These are phyloP conservation scores for Emydura subglobosa DNA, from an alignment of 2,113 vertebrate species.

Conservation along the genomic window DNA sequence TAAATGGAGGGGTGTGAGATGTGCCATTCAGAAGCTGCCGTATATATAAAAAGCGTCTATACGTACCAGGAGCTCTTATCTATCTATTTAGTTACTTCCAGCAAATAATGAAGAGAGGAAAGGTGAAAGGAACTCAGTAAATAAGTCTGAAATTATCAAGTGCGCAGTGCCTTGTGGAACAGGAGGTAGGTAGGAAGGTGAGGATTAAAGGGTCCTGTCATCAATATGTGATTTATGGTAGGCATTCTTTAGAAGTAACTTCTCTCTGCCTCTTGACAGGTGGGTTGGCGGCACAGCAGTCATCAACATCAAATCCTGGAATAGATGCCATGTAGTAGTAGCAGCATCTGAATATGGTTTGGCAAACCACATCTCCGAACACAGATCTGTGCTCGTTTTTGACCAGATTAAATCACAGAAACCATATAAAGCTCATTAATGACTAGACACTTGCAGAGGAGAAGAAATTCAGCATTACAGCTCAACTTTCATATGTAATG, in stretches of 20 bases:
- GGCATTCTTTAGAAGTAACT: slow-evolving; percentile 49
- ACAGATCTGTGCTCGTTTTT: not conserved
- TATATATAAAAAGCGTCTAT: not conserved
- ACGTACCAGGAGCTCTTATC: not conserved
- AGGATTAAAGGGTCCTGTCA: slow-evolving; percentile 50
- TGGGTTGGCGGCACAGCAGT: slow-evolving; percentile 38
- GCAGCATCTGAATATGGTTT: not conserved
- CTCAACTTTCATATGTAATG: not conserved
- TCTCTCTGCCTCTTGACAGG: slow-evolving; percentile 40
- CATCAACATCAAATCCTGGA: not conserved
- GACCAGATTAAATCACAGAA: not conserved
- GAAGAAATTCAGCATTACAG: not conserved
- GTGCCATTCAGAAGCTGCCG: not conserved
- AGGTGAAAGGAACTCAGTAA: slow-evolving; percentile 54
- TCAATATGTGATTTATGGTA: slow-evolving; percentile 57
- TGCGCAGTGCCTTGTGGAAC: rapidly evolving
- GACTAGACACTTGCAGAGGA: rapidly evolving
- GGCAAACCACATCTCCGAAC: not conserved
- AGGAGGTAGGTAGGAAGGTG: slow-evolving; percentile 15
- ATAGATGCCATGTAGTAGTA: not conserved
- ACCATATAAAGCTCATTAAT: not conserved
- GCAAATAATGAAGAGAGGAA: slow-evolving; percentile 53
- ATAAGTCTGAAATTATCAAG: slow-evolving; percentile 52
- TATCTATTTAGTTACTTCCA: not conserved
- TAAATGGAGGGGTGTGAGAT: not conserved